Base-by-base conservation (phyloP, 2,888 invertebrate genomes). In the Sialis fuliginosa region DNA sequence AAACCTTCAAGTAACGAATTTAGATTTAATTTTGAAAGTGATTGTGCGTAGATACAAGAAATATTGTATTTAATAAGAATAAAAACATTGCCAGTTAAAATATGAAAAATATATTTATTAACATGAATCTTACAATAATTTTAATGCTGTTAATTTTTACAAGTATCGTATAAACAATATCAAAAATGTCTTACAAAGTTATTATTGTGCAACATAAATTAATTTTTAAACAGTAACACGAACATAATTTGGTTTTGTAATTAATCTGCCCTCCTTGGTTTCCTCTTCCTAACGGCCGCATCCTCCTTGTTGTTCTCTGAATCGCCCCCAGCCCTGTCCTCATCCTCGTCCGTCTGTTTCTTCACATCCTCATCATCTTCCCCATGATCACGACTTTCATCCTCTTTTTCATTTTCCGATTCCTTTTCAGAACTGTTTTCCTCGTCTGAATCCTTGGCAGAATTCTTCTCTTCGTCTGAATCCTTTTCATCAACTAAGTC, bases 191-290 rank as follows among this genome's bases (percentile, higher is more conserved):
- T 22, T 22, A 22, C 22, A 22, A 22, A 22, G 22, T 22, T 22
- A 22, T 22, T 22, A 22, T 22, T 22, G 22, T 22, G 22, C 22
- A 22, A 22, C 22, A 22, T 22, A 22, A 22, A 22, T 22, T 22
- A 22, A 22, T 22, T 22, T 22, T 22, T 22, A 22, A 37, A 37
- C 12, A 37, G 4, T 37, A 10, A 10, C 8, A 37, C 37, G 12
- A 37, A 10, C 37, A 10, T 7, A 6, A 37, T 37, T 37, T 37
- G 37, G 42, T 42, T 22, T 13, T 6, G 13, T 4, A 22, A 42
- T n/a, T 71, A 81, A 62, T 81, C 80, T 44, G 75, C 83, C 67
- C 82, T 82, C 57, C 83, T 70, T 44, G 82, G 70, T 62, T 81
- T 77, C 51, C 85, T 77, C 64, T 81, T 81, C 62, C 81, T 79